A percentile compares a stretch with the other conserved stretches of the same genome.
Conservation (phyloP, 2,797 vertebrate species). For the Oryzias dopingdopingensis region DNA sequence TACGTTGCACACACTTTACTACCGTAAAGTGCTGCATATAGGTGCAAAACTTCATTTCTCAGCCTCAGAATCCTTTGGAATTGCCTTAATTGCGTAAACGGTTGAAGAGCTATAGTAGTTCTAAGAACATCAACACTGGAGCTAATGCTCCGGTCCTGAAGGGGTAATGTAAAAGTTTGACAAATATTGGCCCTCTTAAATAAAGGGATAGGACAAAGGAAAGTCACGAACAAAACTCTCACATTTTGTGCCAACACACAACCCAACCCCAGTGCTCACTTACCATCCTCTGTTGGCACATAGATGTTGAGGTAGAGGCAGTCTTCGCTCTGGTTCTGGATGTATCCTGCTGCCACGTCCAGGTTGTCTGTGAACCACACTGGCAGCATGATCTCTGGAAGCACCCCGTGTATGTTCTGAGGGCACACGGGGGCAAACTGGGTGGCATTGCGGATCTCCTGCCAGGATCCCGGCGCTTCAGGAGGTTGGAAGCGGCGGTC, state of each 20-base stretch:
- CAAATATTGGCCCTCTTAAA: not conserved
- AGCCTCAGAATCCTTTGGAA: too few relatives aligned
- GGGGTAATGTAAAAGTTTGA: slow-evolving; percentile 4
- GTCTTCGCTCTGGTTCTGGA: slow-evolving; percentile 94
- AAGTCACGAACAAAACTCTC: not conserved
- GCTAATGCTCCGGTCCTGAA: too few relatives aligned
- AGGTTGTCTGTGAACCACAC: slow-evolving; percentile 95
- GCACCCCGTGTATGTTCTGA: slow-evolving; percentile 89
- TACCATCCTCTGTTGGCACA: slow-evolving; percentile 92
- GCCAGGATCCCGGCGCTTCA: slow-evolving; percentile 89
- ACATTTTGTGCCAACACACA: not conserved
- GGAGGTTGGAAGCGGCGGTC: slow-evolving; percentile 89
- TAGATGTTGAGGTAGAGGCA: slow-evolving; percentile 94
- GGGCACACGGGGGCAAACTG: slow-evolving; percentile 92
- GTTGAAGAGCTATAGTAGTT: too few relatives aligned
- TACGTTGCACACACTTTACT: too few relatives aligned
- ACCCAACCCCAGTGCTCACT: slow-evolving; percentile 59
- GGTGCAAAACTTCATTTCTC: too few relatives aligned
- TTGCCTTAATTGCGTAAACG: too few relatives aligned
- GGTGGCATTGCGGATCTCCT: slow-evolving; percentile 89
- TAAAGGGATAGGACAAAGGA: slow-evolving; percentile 12
- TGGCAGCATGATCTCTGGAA: slow-evolving; percentile 92
- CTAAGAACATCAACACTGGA: too few relatives aligned
- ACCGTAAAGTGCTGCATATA: too few relatives aligned
- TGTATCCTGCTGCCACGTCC: slow-evolving; percentile 88